Conservation (phyloP, 1,140 invertebrate genomes). For the Lucilia cuprina region DNA sequence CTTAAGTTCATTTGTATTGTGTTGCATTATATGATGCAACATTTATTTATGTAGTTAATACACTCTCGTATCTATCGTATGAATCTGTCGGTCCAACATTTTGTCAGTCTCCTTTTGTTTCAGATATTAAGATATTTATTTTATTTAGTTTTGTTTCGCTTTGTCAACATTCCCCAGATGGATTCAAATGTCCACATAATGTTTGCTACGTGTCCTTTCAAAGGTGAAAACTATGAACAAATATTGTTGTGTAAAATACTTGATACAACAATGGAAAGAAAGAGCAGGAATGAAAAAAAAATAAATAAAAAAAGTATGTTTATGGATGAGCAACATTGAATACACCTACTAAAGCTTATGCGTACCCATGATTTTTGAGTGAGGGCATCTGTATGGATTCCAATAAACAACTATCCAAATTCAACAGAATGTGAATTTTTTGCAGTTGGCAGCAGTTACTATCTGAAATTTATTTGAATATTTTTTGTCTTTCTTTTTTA, state of each 20-base stretch:
- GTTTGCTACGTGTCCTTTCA: conserved; percentile 8
- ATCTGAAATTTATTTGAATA: too few species aligned
- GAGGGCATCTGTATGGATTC: background rate
- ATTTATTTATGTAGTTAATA: too few species aligned
- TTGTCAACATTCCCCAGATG: background rate
- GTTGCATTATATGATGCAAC: too few species aligned
- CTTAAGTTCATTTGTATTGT: too few species aligned
- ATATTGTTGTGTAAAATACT: conserved; percentile 1
- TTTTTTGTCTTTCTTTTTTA: too few species aligned
- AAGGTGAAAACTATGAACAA: background rate
- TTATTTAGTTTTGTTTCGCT: background rate
- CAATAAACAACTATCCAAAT: background rate
- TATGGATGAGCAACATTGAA: background rate
- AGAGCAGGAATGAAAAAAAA: background rate
- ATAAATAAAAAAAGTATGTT: background rate
- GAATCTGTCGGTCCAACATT: background rate
- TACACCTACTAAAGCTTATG: background rate
- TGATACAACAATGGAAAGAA: background rate
- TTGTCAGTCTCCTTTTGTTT: background rate
- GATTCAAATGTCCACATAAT: background rate
- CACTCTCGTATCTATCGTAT: background rate
- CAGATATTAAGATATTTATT: background rate
- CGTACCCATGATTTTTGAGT: background rate
- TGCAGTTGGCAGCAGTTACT: background rate
- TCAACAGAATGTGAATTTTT: background rate